A percentile compares a stretch with the other conserved stretches of the same genome.
phyloP scores from a whole-genome alignment of 2,888 invertebrate species.

The Stenodema calcarata region DNA sequence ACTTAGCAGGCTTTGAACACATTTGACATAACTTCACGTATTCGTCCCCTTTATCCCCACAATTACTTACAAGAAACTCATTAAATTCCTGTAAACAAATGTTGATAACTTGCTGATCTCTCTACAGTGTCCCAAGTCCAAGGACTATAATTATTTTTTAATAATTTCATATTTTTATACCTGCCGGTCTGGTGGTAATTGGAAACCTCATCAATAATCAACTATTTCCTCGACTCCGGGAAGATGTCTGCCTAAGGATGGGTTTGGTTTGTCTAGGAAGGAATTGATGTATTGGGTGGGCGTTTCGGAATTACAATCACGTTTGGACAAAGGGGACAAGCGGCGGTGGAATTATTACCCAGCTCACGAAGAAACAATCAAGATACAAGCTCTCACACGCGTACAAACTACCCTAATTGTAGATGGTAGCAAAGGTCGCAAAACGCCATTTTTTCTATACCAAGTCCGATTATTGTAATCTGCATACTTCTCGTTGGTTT shows the following conservation, averaged over 20 bases:
- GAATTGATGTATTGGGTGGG: background rate
- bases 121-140: too few species aligned
- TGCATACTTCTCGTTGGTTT: too few species aligned
- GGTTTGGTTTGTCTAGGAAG: background rate
- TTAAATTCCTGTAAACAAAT: too few species aligned
- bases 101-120: too few species aligned
- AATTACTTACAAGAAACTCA: too few species aligned
- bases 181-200: too few species aligned
- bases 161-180: too few species aligned
- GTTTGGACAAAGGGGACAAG: background rate
- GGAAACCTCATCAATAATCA: background rate
- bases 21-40: too few species aligned
- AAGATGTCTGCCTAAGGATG: background rate
- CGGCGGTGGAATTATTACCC: background rate
- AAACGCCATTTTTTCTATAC: background rate
- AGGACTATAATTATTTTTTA: too few species aligned
- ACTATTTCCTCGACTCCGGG: background rate
- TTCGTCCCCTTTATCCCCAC: too few species aligned
- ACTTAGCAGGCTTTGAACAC: too few species aligned
- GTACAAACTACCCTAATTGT: background rate
- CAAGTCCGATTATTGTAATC: too few species aligned
- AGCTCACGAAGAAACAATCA: background rate
- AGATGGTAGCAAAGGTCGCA: background rate
- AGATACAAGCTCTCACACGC: background rate
- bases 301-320: background rate